Base-by-base conservation (phyloP, 1,140 invertebrate genomes). In the Heliconius melpomene region DNA sequence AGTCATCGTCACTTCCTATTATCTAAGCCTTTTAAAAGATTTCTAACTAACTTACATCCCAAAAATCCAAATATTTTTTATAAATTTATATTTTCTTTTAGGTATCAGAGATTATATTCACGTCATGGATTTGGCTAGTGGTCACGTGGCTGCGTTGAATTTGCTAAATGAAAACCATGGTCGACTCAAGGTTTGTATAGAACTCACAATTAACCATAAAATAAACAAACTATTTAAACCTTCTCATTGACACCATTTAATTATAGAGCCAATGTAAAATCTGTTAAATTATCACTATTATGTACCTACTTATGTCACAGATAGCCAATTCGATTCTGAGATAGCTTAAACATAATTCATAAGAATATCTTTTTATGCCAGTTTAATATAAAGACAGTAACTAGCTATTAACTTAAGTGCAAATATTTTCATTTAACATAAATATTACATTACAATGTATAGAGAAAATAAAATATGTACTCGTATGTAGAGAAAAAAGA, bases 101-200 rank as follows among this genome's bases (percentile, higher is more conserved):
- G 97, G 98, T 84, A 97, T 99, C 52, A 95, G 98, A 83, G 98
- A 99, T 95, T 99, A 99, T 90, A 98, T 99, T 87, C 98, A 99
- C 90, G 97, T 99, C 3, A 98, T 98, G 95, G 98, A 99, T 93
- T 94, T 99, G 57, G 98, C 98, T 2, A 95, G 95, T 77, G 98
- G 98, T 40, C 98, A 99, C 92, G 97, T 98, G 7, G 97, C 97
- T 54, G 98, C 98, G 1, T 91, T 98, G 46, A 93, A 94, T 57
- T 75, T 94, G 54, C 78, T 95, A 2, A 89, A 89, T 57, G 84
- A 83, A 40, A 92, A 88, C 73, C 94, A 94, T 74, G 82, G 93
- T 6, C 86, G 89, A 50, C 87, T 94, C 7, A 94, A 94, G 90
- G 94, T 94, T 83, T 76, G 60, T 82, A 38, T 16, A 52, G 46